Evolutionary conservation across 2,797 vertebrate genomes (phyloP).

Genomic region (Aldrovandia affinis): DNA sequence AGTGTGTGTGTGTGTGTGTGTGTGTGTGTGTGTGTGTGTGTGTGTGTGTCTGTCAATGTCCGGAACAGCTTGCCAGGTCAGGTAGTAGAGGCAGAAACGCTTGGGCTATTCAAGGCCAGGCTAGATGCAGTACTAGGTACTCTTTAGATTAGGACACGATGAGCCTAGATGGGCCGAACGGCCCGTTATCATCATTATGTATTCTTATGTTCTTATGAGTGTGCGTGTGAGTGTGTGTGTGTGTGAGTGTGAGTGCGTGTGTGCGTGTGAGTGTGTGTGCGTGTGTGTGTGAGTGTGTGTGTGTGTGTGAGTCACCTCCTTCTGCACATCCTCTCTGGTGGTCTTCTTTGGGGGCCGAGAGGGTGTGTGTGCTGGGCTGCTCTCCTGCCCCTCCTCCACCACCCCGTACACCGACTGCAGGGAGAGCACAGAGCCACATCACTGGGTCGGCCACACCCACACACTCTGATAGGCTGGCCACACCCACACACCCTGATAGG

Average conservation of each 20-base stretch:
- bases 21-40: not conserved
- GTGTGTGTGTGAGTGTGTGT: not conserved
- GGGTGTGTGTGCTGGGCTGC: constrained; percentile 84
- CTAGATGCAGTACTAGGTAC: too few species aligned
- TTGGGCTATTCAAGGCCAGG: too few species aligned
- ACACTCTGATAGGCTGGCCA: not conserved
- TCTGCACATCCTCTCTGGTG: constrained; percentile 89
- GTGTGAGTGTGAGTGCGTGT: not conserved
- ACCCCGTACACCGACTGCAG: constrained; percentile 89
- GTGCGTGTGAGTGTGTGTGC: constrained; percentile 34
- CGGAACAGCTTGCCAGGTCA: too few species aligned
- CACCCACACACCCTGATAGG: too few species aligned
- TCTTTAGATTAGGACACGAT: too few species aligned
- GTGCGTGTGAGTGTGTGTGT: not conserved
- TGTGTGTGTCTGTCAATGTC: too few species aligned
- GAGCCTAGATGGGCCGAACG: too few species aligned
- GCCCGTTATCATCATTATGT: too few species aligned
- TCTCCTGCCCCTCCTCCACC: constrained; percentile 86
- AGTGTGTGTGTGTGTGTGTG: not conserved
- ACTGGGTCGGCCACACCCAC: not conserved
- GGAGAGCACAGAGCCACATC: not conserved
- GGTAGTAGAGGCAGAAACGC: too few species aligned
- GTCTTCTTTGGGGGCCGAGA: constrained; percentile 83
- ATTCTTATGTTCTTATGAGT: too few species aligned
- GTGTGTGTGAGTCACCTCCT: constrained; percentile 76